Conservation (phyloP, 1,140 invertebrate genomes). For the Acromyrmex heyeri region DNA sequence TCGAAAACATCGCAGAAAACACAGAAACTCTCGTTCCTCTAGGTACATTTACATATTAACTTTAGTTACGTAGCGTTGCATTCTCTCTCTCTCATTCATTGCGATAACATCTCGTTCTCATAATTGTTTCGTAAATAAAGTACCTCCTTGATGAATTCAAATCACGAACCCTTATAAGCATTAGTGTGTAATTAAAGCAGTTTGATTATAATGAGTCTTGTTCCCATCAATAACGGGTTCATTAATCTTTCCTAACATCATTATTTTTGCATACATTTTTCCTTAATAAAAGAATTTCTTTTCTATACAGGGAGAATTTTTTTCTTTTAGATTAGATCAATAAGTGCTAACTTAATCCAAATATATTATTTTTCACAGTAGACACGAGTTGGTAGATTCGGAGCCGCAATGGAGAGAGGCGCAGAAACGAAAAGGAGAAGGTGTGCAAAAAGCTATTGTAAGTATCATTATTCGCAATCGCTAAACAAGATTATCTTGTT, state of each 20-base stretch:
- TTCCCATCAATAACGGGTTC: conserved; percentile 34
- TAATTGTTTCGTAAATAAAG: conserved; percentile 24
- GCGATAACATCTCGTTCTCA: conserved; percentile 44
- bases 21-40: conserved; percentile 87
- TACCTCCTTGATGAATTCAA: conserved; percentile 26
- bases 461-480: conserved; percentile 69
- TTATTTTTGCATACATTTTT: conserved; percentile 5
- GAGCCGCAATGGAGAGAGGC: conserved; percentile 95
- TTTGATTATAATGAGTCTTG: conserved; percentile 39
- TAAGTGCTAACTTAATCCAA: background rate
- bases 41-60: conserved; percentile 74
- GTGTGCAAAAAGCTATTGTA: conserved; percentile 86
- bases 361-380: conserved; percentile 71
- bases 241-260: background rate
- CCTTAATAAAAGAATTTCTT: background rate
- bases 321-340: background rate
- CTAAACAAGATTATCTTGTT: conserved; percentile 2
- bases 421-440: conserved; percentile 90
- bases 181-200: conserved; percentile 38
- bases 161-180: conserved; percentile 23
- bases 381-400: conserved; percentile 93
- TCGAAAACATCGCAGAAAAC: conserved; percentile 90
- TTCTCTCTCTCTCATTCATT: background rate
- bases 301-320: background rate
- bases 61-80: background rate